Conservation (phyloP, 2,113 vertebrate species). For the Barbus barbus region DNA sequence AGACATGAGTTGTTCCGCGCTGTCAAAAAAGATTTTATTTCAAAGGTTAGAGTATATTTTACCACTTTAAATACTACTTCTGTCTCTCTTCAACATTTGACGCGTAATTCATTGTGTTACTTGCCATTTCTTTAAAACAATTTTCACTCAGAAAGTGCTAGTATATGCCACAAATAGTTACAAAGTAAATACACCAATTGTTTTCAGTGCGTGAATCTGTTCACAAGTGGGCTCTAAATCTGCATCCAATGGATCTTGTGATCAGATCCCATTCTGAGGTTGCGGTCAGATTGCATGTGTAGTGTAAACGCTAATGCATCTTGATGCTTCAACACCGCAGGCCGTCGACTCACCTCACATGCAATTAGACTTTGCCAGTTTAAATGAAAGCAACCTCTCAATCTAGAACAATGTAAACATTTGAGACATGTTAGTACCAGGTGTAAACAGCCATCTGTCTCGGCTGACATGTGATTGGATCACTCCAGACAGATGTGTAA, state of each 20-base stretch:
- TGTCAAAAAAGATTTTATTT: not conserved
- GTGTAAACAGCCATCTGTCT: constrained; percentile 23
- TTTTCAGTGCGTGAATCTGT: too few species aligned
- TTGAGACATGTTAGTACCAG: not conserved
- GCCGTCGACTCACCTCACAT: not conserved
- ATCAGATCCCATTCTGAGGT: not conserved
- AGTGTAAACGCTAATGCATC: not conserved
- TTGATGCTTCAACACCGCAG: not conserved
- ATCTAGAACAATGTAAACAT: constrained; percentile 4
- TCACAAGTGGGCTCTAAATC: too few species aligned
- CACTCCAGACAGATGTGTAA: not conserved
- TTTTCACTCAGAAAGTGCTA: too few species aligned
- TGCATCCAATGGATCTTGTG: not conserved
- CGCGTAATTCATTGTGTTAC: not conserved
- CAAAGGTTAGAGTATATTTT: too few species aligned
- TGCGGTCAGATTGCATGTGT: not conserved
- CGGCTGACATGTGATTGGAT: not conserved
- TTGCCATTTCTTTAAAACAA: not conserved
- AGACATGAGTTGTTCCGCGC: not conserved
- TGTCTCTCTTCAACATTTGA: not conserved
- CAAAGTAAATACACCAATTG: too few species aligned
- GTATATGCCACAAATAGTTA: not conserved
- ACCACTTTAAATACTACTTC: too few species aligned
- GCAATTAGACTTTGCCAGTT: constrained; percentile 3
- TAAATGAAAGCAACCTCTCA: constrained; percentile 18